A percentile compares a stretch with the other conserved stretches of the same genome.
phyloP scores from a whole-genome alignment of 2,797 vertebrate genomes.

The Anniella stebbinsi region DNA sequence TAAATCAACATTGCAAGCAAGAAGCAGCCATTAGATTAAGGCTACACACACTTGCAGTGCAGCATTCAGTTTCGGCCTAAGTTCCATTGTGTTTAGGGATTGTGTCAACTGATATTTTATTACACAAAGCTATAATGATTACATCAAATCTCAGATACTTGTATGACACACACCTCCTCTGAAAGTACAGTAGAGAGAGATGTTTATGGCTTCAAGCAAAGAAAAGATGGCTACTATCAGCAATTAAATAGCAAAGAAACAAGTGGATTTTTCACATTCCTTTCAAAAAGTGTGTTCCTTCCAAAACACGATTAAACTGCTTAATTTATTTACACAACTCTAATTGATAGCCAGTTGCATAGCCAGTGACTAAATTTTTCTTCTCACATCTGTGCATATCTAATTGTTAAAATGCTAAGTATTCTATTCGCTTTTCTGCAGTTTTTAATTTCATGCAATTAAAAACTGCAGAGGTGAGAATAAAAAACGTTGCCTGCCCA shows the following conservation, averaged over 20 bases:
- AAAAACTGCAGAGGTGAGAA: not conserved
- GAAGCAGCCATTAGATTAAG: not conserved
- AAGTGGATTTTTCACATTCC: slow-evolving; percentile 34
- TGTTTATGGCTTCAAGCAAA: slow-evolving; percentile 32
- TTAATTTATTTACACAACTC: slow-evolving; percentile 53
- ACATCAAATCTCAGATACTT: not conserved
- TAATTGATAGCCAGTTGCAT: slow-evolving; percentile 53
- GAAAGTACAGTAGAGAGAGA: not conserved
- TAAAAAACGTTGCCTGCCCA: no score
- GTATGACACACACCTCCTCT: not conserved
- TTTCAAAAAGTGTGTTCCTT: slow-evolving; percentile 20
- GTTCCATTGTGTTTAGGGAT: not conserved
- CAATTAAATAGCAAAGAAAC: slow-evolving; percentile 43
- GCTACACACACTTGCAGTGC: no score
- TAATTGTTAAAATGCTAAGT: slow-evolving; percentile 43
- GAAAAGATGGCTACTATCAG: not conserved
- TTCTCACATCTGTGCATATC: not conserved
- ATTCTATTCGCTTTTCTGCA: not conserved
- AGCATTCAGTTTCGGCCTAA: not conserved
- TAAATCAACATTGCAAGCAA: not conserved
- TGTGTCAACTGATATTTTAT: not conserved
- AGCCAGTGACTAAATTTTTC: slow-evolving; percentile 51
- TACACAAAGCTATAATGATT: not conserved
- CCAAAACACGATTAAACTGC: slow-evolving; percentile 15
- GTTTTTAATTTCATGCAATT: not conserved